Evolutionary conservation across 1,140 invertebrate species (phyloP), one percentile per base, ranked within the genome.

Genomic region (Drosophila elegans): DNA sequence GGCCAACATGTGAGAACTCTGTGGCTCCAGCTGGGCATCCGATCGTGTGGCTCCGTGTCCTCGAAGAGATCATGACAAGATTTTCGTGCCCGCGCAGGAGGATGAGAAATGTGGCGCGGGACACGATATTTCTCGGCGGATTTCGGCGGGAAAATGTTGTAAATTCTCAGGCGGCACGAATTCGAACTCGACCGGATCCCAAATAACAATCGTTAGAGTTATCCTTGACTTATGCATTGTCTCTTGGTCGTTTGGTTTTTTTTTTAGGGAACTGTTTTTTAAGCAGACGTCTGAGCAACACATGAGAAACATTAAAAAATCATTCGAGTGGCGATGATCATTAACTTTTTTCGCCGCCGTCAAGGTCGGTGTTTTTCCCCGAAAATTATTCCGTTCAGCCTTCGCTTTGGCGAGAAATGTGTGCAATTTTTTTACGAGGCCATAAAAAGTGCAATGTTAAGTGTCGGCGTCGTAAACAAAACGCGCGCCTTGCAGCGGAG

Each of bases 61-160:
- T 84, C 80, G 75, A 55, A 57, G 64, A 71, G 64, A 91, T 91
- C 90, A 91, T 91, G 90, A 91, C 90, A 91, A 91, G 77, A 81
- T 83, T 88, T 88, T 88, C 84, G 84, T 88, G 84, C 85, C 48
- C 45, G 64, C 75, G 64, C 73, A 67, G 68, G 82, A 77, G 71
- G 81, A 91, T 91, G 89, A 91, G 88, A 91, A 91, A 91, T 91
- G 83, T 81, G 79, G 67, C 76, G 68, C 53, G 76, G 68, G 71
- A 77, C 89, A 85, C 84, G 80, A 85, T 89, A 83, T 90, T 91
- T 88, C 75, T 69, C 48, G 63, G 56, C 67, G 74, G 61, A 74
- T 74, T 88, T 89, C 78, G 64, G 73, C 80, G 78, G 86, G 69
- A 89, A 86, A 83, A 51, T 51, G 51, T 86, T 85, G 74, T 91